Percentiles rank a stretch among this genome's conserved stretches.
These are phyloP conservation scores for Solen grandis DNA, from an alignment of 1,140 invertebrate genomes.

Conservation along the genomic window DNA sequence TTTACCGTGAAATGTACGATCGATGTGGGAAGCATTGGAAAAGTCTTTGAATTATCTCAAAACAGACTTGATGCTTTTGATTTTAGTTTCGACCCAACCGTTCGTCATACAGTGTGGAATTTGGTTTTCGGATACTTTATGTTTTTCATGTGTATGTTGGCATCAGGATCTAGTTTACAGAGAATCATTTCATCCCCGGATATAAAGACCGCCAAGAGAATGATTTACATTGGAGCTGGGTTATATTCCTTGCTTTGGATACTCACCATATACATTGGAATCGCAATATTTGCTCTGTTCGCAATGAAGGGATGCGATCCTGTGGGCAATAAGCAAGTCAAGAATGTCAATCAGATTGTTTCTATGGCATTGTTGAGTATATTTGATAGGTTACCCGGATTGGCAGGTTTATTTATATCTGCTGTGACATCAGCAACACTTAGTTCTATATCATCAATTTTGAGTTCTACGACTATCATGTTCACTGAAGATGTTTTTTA, in stretches of 20 bases:
- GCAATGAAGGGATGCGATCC: conserved; percentile 27
- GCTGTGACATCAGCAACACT: conserved; percentile 23
- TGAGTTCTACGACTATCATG: conserved; percentile 12
- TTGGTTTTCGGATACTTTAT: conserved; percentile 16
- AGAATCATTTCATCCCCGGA: conserved; percentile 25
- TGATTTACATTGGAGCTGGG: conserved; percentile 24
- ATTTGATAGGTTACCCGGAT: conserved; percentile 10
- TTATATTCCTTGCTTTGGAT: conserved; percentile 24
- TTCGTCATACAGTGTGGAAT: conserved; percentile 28
- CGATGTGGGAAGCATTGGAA: too few relatives aligned
- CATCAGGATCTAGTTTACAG: conserved; percentile 21
- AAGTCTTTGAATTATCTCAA: not conserved
- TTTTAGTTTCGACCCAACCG: conserved; percentile 29
- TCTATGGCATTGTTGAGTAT: conserved; percentile 21
- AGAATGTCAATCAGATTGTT: conserved; percentile 34
- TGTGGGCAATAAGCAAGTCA: conserved; percentile 5
- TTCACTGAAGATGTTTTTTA: conserved; percentile 28
- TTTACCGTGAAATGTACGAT: too few relatives aligned
- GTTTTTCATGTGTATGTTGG: conserved; percentile 13
- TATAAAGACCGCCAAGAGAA: not conserved
- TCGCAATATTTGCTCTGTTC: conserved; percentile 23
- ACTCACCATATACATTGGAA: not conserved
- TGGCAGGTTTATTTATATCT: conserved; percentile 36
- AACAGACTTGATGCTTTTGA: conserved; percentile 12
- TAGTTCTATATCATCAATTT: conserved; percentile 25